Conservation (phyloP, 2,888 invertebrate genomes). For the Thyatira batis region DNA sequence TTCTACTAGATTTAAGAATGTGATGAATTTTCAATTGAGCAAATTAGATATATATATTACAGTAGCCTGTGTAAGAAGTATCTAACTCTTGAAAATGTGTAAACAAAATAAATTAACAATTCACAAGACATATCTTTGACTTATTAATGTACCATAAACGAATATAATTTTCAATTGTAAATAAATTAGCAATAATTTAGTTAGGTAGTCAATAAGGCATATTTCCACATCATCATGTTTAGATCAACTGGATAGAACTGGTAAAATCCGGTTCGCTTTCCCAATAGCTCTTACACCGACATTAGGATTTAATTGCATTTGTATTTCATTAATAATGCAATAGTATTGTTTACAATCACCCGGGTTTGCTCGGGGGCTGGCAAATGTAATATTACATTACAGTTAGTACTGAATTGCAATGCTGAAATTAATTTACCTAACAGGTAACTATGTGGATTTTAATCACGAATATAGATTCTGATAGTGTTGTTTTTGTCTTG, state of each 20-base stretch:
- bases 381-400: conserved; percentile 5
- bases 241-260: not conserved
- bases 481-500: too few species aligned
- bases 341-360: conserved; percentile 62
- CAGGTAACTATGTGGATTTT: too few species aligned
- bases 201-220: not conserved
- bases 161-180: not conserved
- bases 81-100: too few species aligned
- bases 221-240: not conserved
- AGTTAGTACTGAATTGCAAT: not conserved
- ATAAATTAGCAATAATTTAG: not conserved
- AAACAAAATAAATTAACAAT: too few species aligned
- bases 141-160: too few species aligned
- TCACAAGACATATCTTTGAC: too few species aligned
- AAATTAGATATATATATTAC: too few species aligned
- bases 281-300: conserved; percentile 16
- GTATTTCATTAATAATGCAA: conserved; percentile 62
- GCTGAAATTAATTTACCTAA: not conserved
- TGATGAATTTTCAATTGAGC: too few species aligned
- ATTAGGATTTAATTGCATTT: conserved; percentile 55
- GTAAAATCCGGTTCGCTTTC: conserved; percentile 12
- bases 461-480: too few species aligned
- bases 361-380: conserved; percentile 34
- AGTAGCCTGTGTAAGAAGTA: too few species aligned
- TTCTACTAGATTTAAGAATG: too few species aligned